phyloP scores from a whole-genome alignment of 2,113 vertebrate species.

The Megaceryle torquata region DNA sequence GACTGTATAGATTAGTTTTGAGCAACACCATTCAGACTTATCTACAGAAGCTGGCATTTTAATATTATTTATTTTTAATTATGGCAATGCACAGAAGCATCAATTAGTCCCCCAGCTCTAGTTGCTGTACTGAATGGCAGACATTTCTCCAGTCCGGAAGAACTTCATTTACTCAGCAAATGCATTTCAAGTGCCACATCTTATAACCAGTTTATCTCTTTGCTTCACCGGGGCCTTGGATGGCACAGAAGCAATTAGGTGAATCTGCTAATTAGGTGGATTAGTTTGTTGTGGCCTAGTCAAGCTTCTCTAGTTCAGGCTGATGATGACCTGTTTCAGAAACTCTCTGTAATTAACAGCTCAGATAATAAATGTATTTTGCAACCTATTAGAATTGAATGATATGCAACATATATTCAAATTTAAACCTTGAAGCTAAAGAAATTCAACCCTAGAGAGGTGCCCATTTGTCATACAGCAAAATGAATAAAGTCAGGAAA shows the following conservation, averaged over 20 bases:
- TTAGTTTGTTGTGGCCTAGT: background rate
- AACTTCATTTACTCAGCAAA: background rate
- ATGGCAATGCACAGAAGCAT: background rate
- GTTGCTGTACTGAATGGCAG: background rate
- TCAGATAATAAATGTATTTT: background rate
- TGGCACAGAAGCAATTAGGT: background rate
- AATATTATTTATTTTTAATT: background rate
- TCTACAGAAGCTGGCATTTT: background rate
- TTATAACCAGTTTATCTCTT: background rate
- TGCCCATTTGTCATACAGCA: background rate
- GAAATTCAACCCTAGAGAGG: background rate
- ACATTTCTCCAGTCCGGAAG: background rate
- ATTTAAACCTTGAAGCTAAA: background rate
- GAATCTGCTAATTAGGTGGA: background rate
- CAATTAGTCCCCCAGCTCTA: background rate
- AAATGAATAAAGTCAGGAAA: background rate
- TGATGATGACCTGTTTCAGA: background rate
- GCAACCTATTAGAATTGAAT: background rate
- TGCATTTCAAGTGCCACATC: background rate
- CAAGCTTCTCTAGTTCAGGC: background rate
- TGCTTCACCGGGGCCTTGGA: background rate
- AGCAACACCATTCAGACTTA: background rate
- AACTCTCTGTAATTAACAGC: background rate
- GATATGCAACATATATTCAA: background rate
- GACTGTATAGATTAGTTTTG: background rate